Evolutionary conservation across 2,888 invertebrate genomes (phyloP).

Genomic region (Lycia hirtaria): DNA sequence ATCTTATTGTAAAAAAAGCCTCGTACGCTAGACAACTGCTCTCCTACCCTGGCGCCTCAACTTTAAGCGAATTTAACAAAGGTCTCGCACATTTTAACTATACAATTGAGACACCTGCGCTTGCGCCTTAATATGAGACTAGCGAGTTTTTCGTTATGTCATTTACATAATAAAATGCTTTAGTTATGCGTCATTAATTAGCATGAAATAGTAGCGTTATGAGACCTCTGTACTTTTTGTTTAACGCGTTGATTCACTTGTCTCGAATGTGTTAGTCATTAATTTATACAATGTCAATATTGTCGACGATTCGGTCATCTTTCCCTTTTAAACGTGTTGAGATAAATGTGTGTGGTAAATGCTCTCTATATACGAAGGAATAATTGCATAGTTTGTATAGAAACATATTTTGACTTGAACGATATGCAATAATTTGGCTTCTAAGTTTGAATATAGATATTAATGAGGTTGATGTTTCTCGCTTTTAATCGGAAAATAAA

Average conservation of each 20-base stretch:
- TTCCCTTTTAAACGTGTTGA: constrained; percentile 18
- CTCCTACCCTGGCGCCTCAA: no score
- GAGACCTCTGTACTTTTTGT: constrained; percentile 8
- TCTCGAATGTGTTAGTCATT: constrained; percentile 23
- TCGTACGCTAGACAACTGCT: no score
- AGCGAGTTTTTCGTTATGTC: no score
- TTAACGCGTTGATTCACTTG: constrained; percentile 26
- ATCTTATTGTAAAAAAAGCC: no score
- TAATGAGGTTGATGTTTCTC: constrained; percentile 24
- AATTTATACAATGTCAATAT: neutral
- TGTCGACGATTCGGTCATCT: constrained; percentile 7
- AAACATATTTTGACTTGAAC: constrained; percentile 14
- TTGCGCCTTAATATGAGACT: no score
- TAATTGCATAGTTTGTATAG: constrained; percentile 31
- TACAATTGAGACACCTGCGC: no score
- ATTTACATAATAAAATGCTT: constrained; percentile 5
- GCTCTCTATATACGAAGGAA: constrained; percentile 37
- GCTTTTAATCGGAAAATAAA: constrained; percentile 31
- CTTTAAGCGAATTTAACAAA: no score
- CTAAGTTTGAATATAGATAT: constrained; percentile 27
- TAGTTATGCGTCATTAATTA: constrained; percentile 9
- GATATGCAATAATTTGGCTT: constrained; percentile 34
- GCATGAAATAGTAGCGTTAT: constrained; percentile 8
- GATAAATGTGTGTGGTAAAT: constrained; percentile 29
- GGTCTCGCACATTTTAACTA: no score